Evolutionary conservation across 2,113 vertebrate genomes (phyloP).

Genomic region (Silurus meridionalis): DNA sequence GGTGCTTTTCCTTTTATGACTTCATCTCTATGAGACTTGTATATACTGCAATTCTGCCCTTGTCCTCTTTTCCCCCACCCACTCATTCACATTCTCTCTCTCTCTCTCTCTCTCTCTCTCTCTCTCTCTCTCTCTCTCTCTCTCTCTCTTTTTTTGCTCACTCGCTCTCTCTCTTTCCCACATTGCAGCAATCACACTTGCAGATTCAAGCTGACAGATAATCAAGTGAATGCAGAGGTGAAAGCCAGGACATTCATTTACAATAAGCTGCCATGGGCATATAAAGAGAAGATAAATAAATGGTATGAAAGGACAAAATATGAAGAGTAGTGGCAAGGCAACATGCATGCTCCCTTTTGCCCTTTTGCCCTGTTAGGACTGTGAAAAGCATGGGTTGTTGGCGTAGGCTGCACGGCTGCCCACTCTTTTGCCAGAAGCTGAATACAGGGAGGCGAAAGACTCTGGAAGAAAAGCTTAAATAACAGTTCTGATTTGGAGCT

Average conservation of each 20-base stretch:
- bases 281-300: conserved; percentile 12
- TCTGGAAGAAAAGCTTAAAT: conserved; percentile 5
- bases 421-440: conserved; percentile 25
- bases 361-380: conserved; percentile 31
- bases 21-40: conserved; percentile 1
- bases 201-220: not conserved
- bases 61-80: not conserved
- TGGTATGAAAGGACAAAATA: conserved; percentile 32
- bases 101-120: not conserved
- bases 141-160: not conserved
- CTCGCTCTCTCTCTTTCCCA: conserved; percentile 13
- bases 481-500: conserved; percentile 24
- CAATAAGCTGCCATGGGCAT: conserved; percentile 22
- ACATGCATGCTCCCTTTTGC: conserved; percentile 42
- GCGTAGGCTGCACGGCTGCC: conserved; percentile 13
- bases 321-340: conserved; percentile 26
- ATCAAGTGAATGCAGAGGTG: conserved; percentile 25
- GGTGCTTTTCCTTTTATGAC: not conserved
- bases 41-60: not conserved
- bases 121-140: not conserved
- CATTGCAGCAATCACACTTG: conserved; percentile 1
- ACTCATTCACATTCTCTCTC: conserved; percentile 38
- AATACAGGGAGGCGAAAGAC: conserved; percentile 11
- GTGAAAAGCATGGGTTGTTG: conserved; percentile 17
- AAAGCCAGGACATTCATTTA: conserved; percentile 22